These are phyloP conservation scores for Peromyscus aztecus DNA, from an alignment of 2,797 vertebrate species.

Conservation along the genomic window DNA sequence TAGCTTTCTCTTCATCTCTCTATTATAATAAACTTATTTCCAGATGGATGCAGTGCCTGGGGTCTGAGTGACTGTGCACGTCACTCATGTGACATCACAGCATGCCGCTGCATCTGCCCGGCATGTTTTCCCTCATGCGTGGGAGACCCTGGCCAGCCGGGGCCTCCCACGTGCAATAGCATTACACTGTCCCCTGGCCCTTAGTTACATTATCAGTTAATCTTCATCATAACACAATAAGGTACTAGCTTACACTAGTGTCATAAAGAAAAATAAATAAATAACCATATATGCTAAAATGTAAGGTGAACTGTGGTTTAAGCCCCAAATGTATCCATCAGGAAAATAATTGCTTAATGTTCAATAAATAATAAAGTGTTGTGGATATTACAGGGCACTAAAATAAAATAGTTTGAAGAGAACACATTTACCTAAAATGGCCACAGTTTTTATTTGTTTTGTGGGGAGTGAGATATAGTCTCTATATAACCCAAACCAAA, in stretches of 20 bases:
- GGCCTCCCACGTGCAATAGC: too few species aligned
- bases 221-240: slow-evolving; percentile 8
- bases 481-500: neutral
- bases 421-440: neutral
- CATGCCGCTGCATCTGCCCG: too few species aligned
- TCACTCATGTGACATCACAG: too few species aligned
- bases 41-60: too few species aligned
- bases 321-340: slow-evolving; percentile 24
- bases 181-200: neutral
- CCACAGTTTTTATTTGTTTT: neutral
- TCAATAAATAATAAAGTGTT: neutral
- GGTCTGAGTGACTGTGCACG: too few species aligned
- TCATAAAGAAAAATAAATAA: slow-evolving; percentile 50
- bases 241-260: neutral
- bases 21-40: too few species aligned
- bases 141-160: too few species aligned
- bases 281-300: neutral
- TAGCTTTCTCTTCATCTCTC: too few species aligned
- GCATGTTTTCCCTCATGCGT: too few species aligned
- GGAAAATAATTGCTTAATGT: neutral
- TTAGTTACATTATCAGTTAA: slow-evolving; percentile 46
- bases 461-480: neutral
- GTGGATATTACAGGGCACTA: neutral
- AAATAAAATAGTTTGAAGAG: neutral
- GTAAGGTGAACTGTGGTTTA: neutral